Evolutionary conservation across 2,113 vertebrate species (phyloP).

Genomic region (Pungitius pungitius): DNA sequence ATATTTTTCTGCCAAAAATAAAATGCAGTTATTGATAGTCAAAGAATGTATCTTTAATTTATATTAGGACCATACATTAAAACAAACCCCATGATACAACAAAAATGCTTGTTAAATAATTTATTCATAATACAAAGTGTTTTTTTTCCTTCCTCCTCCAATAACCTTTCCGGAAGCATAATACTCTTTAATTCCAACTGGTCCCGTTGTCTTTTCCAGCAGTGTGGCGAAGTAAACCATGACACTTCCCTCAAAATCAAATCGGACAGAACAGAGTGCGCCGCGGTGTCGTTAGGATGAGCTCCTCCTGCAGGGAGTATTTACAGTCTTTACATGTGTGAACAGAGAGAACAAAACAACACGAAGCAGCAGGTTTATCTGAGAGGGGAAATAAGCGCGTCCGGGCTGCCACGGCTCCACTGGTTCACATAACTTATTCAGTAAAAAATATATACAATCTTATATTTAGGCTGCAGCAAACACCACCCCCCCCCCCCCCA

Average conservation of each 20-base stretch:
- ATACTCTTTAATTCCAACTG: slow-evolving; percentile 76
- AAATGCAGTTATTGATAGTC: slow-evolving; percentile 50
- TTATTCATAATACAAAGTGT: slow-evolving; percentile 94
- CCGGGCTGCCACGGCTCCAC: slow-evolving; percentile 67
- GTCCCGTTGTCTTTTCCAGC: slow-evolving; percentile 55
- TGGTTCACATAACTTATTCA: slow-evolving; percentile 89
- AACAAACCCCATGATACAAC: slow-evolving; percentile 63
- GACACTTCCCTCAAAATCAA: slow-evolving; percentile 56
- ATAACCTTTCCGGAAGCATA: slow-evolving; percentile 80
- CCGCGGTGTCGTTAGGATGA: slow-evolving; percentile 70
- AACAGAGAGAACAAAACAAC: slow-evolving; percentile 30
- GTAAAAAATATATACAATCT: slow-evolving; percentile 97
- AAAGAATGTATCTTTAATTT: slow-evolving; percentile 63
- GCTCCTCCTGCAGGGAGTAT: slow-evolving; percentile 80
- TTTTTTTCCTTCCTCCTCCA: slow-evolving; percentile 73
- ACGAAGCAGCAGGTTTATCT: slow-evolving; percentile 39
- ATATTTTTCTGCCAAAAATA: slow-evolving; percentile 31
- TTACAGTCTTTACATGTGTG: slow-evolving; percentile 84
- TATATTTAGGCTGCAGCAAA: slow-evolving; percentile 81
- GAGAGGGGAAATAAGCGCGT: slow-evolving; percentile 37
- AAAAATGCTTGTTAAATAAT: slow-evolving; percentile 92
- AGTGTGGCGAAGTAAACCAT: slow-evolving; percentile 65
- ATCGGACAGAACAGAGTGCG: slow-evolving; percentile 17
- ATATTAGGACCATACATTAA: slow-evolving; percentile 64
- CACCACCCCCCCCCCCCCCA: slow-evolving; percentile 51